Base-by-base conservation (phyloP, 2,797 vertebrate genomes). In the Trematomus bernacchii region DNA sequence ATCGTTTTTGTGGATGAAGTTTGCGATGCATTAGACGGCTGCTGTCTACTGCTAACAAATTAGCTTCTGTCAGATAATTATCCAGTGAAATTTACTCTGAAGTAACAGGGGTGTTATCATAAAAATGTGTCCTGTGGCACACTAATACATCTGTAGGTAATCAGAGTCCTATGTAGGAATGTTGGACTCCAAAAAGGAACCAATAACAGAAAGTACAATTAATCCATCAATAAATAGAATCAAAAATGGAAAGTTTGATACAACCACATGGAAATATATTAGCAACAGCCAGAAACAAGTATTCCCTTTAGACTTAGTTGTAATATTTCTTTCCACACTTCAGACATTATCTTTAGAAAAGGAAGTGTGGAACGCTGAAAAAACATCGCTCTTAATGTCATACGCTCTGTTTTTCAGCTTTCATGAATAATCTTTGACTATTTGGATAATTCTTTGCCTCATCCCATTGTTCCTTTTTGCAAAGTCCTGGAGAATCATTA, bases 391-490 rank as follows among this genome's bases (percentile, higher is more conserved):
- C 27, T 27, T 27, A 27, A 27, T 27, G 0, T 27, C 3, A 1
- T 9, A 19, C 3, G 6, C 2, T 18, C 4, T 44, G 14, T 51
- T 55, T 18, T 47, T 23, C 42, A 19, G 19, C 27, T 48, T 18
- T 43, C 58, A 43, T 50, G 14, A 11, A 21, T 13, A 21, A 13
- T 44, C 62, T 33, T 15, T 46, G 11, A 16, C 40, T 13, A 47
- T 11, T 13, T 58, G 15, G 27, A 66, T 55, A 7, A 48, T 40
- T 42, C 4, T 1, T 23, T 16, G 21, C n/a, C 33, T 47, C 75
- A 64, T 68, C 37, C 42, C 64, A 14, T 6, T 43, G 19, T 50
- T 66, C 30, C 43, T 3, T 21, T 58, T 54, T 51, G 51, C 57
- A 10, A 44, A 40, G 0, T 15, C 53, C 19, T 65, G 6, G 4